Base-by-base conservation (phyloP, 2,797 vertebrate species). In the Bufotes viridis region DNA sequence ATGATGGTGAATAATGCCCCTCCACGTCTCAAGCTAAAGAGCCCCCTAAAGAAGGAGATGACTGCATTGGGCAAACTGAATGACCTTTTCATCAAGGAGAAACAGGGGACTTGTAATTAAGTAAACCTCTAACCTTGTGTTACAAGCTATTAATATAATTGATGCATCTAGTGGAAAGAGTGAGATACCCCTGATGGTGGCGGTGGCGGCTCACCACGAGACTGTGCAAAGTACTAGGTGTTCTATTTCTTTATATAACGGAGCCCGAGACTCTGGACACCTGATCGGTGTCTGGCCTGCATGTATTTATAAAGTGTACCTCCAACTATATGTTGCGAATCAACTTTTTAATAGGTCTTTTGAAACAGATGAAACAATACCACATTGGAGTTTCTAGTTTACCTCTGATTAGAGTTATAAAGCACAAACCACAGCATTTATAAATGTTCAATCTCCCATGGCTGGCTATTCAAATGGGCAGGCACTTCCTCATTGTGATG, bases 271-370 rank as follows among this genome's bases (percentile, higher is more conserved):
- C 34, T 76, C 17, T 53, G 58, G 78, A 78, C 51, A 87, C 74
- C 29, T 53, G 81, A 81, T 92, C 90, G 88, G 75, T 81, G 88
- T 89, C 90, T 92, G 87, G 88, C 79, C 84, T 61, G 74, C 81
- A 82, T 51, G 34, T 87, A 87, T 90, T 87, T 84, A 79, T 42
- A 42, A 42, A 42, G 42, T 42, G 42, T 42, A 42, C 42, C 42
- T 42, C 42, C 42, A 42, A 42, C 42, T 42, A 42, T 42, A 42
- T 2, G 42, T 42, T 42, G 42, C 42, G 6, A 42, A 42, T 42
- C 42, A 42, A 42, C 42, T 42, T 42, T 42, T 42, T 3, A 42
- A 42, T 42, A 42, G 6, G 6, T 42, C 42, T 42, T 42, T 42
- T 42, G 42, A 42, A 42, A 42, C 42, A 42, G 42, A 6, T 42